Conservation (phyloP, 2,888 invertebrate species). For the Hirtodrosophila confusa region DNA sequence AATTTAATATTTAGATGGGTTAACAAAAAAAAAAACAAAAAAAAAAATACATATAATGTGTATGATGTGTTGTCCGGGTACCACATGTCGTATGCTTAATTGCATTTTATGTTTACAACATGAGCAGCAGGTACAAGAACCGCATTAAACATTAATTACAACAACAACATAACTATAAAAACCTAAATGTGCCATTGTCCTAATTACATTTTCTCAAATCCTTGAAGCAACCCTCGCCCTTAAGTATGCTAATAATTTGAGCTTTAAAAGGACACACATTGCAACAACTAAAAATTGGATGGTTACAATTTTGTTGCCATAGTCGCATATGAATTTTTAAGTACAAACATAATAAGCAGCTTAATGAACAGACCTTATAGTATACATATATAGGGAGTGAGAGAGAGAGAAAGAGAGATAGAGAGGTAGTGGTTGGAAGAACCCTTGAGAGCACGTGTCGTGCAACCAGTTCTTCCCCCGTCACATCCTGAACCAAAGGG, state of each 20-base stretch:
- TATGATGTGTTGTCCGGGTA: slow-evolving; percentile 19
- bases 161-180: slow-evolving; percentile 48
- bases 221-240: slow-evolving; percentile 30
- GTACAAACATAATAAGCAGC: slow-evolving; percentile 79
- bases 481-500: too few species aligned
- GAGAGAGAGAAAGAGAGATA: not conserved
- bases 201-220: slow-evolving; percentile 62
- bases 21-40: slow-evolving; percentile 13
- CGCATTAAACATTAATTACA: slow-evolving; percentile 47
- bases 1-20: slow-evolving; percentile 69
- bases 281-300: slow-evolving; percentile 48
- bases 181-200: slow-evolving; percentile 35
- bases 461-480: not conserved
- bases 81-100: slow-evolving; percentile 69
- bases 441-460: slow-evolving; percentile 48
- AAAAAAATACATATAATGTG: slow-evolving; percentile 7
- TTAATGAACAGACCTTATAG: slow-evolving; percentile 62
- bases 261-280: slow-evolving; percentile 41
- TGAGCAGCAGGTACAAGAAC: slow-evolving; percentile 2
- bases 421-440: not conserved
- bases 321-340: slow-evolving; percentile 78
- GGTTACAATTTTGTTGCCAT: slow-evolving; percentile 59
- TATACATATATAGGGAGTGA: too few species aligned
- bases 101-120: slow-evolving; percentile 66
- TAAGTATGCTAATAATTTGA: slow-evolving; percentile 72